Evolutionary conservation across 1,140 invertebrate genomes (phyloP).

Genomic region (Whitmania pigra): DNA sequence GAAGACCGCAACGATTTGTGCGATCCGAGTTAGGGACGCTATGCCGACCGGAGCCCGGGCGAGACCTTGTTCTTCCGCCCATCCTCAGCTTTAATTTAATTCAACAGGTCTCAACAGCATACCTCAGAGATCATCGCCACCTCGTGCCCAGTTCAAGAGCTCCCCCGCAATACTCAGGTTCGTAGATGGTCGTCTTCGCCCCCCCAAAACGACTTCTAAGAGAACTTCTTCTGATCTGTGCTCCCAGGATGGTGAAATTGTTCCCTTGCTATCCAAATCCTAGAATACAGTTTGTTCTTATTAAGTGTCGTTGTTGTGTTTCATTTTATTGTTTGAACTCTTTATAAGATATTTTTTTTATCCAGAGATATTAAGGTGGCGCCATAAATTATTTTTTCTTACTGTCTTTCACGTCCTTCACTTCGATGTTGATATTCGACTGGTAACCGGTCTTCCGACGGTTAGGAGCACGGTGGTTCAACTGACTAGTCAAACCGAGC

Average conservation of each 20-base stretch:
- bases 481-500: too few species aligned
- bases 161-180: constrained; percentile 11
- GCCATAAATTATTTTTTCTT: neutral
- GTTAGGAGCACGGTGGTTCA: too few species aligned
- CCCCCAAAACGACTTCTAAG: neutral
- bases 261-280: constrained; percentile 1
- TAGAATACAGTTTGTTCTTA: neutral
- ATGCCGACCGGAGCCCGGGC: too few species aligned
- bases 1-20: too few species aligned
- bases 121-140: constrained; percentile 6
- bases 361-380: neutral
- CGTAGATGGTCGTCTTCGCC: neutral
- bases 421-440: neutral
- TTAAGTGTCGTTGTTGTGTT: neutral
- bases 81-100: constrained; percentile 1
- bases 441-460: neutral
- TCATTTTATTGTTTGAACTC: neutral
- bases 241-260: neutral
- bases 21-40: too few species aligned
- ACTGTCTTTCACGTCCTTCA: neutral
- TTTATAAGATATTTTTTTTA: neutral
- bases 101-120: constrained; percentile 4
- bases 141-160: neutral
- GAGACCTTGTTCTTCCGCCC: too few species aligned
- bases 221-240: neutral